Base-by-base conservation (phyloP, 2,797 vertebrate genomes). In the Scomberomorus guttatus region DNA sequence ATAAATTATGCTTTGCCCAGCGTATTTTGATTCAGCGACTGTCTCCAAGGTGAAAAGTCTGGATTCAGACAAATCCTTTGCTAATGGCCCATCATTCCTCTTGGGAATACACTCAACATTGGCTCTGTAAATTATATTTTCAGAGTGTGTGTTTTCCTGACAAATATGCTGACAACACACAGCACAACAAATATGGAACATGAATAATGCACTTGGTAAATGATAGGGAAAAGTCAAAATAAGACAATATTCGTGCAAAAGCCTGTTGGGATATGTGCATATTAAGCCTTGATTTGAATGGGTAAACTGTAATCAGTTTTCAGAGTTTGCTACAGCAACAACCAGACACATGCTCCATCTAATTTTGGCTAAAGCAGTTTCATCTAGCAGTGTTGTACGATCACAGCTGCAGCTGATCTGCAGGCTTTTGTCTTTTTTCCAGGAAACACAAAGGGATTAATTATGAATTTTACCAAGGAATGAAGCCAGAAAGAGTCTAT, bases 81-180 rank as follows among this genome's bases (percentile, higher is more conserved):
- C 81, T 90, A 90, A 94, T 91, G 87, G 79, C 72, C 85, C 85
- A 84, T 83, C 91, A 85, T 79, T 89, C 58, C 84, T 83, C 57
- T 24, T 58, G 78, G 83, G 80, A 87, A 81, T 42, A 73, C 55
- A 81, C 72, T 75, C 82, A 90, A 92, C 79, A 81, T 39, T 56
- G 73, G 64, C 75, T 88, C 74, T 65, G 87, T 87, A 87, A 92
- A 87, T 90, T 67, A 83, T 76, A 83, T 86, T 89, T 50, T 79
- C 69, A 81, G 60, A 67, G 48, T 61, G 76, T 64, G 64, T 51
- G 48, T 86, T 59, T 73, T 84, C 34, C 51, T 55, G 66, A 86
- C 67, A 93, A 93, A 93, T 89, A 77, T 87, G 90, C 89, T 93
- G 92, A 92, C 87, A 91, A 80, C 62, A 81, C 72, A 73, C 24